These are phyloP conservation scores for Grammomys dolichurus DNA, from an alignment of 2,113 vertebrate genomes.

Conservation along the genomic window DNA sequence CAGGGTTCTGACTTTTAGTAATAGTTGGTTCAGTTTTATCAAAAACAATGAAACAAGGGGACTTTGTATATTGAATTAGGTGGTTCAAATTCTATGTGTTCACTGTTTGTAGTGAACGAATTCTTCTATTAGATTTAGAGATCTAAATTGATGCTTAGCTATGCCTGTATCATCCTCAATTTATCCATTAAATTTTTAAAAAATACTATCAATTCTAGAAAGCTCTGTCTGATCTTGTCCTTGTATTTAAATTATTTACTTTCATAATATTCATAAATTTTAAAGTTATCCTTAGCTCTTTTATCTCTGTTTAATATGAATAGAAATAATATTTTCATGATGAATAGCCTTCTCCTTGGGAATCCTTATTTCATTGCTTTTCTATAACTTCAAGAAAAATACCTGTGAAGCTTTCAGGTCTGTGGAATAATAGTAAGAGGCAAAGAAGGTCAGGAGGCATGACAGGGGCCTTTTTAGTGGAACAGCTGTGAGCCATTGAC, in stretches of 20 bases:
- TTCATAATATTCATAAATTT: neutral
- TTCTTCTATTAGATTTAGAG: neutral
- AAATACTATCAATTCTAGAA: neutral
- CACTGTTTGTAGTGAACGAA: neutral
- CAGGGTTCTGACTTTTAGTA: neutral
- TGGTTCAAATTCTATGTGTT: neutral
- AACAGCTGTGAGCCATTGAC: neutral
- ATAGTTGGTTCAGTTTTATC: neutral
- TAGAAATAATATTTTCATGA: no score
- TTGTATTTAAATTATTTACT: neutral
- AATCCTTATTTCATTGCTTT: neutral
- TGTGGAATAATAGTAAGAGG: neutral
- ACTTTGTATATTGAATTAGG: neutral
- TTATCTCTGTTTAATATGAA: no score
- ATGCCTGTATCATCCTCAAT: neutral
- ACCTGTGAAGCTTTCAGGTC: neutral
- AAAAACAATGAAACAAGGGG: neutral
- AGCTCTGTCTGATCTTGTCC: neutral
- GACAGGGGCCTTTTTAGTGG: rapidly evolving
- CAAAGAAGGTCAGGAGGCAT: rapidly evolving
- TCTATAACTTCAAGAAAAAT: neutral
- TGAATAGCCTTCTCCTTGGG: neutral
- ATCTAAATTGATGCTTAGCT: neutral
- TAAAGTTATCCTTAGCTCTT: neutral
- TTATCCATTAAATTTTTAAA: neutral